A percentile compares a stretch with the other conserved stretches of the same genome.
These are phyloP conservation scores for Lottia scabra DNA, from an alignment of 2,888 invertebrate species.

Conservation along the genomic window DNA sequence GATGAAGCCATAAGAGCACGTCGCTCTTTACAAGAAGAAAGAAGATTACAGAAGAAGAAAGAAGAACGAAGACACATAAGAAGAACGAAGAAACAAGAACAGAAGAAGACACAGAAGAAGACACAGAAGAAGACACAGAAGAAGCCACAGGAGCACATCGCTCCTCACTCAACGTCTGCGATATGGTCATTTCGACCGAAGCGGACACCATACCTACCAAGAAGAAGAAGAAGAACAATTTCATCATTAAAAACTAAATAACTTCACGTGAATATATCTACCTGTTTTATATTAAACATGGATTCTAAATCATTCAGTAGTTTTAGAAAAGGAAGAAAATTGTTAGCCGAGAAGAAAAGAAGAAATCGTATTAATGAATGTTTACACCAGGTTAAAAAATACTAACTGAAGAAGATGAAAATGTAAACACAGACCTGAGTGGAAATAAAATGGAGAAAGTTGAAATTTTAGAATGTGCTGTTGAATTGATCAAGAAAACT, in stretches of 20 bases:
- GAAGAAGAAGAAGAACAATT: too few relatives aligned
- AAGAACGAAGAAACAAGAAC: too few relatives aligned
- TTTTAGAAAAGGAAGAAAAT: neutral
- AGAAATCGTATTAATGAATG: neutral
- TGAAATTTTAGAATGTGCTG: neutral
- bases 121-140: too few relatives aligned
- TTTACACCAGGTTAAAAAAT: neutral
- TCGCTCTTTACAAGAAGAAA: too few relatives aligned
- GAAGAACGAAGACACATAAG: too few relatives aligned
- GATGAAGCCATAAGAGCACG: too few relatives aligned
- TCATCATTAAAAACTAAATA: neutral
- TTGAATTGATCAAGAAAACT: neutral
- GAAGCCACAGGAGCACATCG: too few relatives aligned
- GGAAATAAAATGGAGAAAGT: neutral
- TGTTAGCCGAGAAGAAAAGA: neutral
- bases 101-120: too few relatives aligned
- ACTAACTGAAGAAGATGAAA: neutral
- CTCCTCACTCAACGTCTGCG: too few relatives aligned
- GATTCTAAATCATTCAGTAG: neutral
- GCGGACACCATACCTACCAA: too few relatives aligned
- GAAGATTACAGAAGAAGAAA: too few relatives aligned
- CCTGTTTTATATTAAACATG: neutral
- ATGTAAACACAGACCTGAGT: neutral
- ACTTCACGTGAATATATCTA: neutral
- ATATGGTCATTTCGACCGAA: too few relatives aligned